Evolutionary conservation across 2,888 invertebrate species (phyloP).

Genomic region (Mesochorus sp.): DNA sequence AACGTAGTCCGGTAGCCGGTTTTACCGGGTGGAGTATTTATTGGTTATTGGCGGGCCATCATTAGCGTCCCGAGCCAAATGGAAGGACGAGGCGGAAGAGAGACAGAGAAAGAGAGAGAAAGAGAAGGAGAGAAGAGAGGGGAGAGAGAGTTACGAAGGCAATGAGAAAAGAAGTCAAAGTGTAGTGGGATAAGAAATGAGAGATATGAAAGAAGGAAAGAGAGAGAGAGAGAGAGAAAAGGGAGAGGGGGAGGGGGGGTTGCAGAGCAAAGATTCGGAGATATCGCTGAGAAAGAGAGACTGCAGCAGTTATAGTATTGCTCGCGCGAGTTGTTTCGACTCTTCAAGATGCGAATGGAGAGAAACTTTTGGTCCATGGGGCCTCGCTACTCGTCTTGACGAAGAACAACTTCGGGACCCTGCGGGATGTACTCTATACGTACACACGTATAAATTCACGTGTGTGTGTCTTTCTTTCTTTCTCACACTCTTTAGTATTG

Average conservation of each 20-base stretch:
- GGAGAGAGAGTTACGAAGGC: constrained; percentile 28
- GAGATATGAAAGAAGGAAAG: constrained; percentile 27
- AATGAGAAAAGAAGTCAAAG: constrained; percentile 44
- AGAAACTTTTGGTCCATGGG: constrained; percentile 64
- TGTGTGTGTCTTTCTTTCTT: not conserved
- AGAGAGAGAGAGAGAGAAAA: constrained; percentile 13
- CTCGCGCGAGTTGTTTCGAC: constrained; percentile 18
- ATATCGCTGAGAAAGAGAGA: constrained; percentile 67
- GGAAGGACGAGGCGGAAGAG: constrained; percentile 33
- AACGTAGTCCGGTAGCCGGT: constrained; percentile 79
- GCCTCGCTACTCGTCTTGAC: constrained; percentile 72
- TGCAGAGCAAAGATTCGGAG: constrained; percentile 74
- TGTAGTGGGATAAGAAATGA: constrained; percentile 28
- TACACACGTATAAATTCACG: not conserved
- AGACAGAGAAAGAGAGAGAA: constrained; percentile 17
- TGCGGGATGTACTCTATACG: constrained; percentile 58
- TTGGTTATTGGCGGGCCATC: constrained; percentile 81
- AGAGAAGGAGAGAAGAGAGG: not conserved
- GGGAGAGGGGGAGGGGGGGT: constrained; percentile 64
- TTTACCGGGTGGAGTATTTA: constrained; percentile 78
- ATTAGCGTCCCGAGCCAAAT: constrained; percentile 77
- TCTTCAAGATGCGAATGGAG: constrained; percentile 51
- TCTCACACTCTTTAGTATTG: not conserved
- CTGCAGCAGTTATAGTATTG: constrained; percentile 41
- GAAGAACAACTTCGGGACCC: constrained; percentile 71